Base-by-base conservation (phyloP, 2,797 vertebrate genomes). In the Hybognathus amarus region DNA sequence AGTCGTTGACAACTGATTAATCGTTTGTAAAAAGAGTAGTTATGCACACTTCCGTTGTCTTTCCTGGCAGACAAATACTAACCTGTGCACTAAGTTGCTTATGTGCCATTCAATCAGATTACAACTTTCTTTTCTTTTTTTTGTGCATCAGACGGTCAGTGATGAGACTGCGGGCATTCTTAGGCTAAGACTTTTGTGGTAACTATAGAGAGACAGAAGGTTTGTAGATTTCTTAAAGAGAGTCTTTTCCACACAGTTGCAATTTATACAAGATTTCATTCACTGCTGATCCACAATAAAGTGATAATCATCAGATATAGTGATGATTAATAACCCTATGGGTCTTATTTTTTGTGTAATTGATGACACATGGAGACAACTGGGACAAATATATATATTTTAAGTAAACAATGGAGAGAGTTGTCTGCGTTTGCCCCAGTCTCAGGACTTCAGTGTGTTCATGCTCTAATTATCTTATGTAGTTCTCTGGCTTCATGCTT, bases 401-500 rank as follows among this genome's bases (percentile, higher is more conserved):
- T 33, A 33, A 33, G 30, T 33, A 33, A 33, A 33, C 30, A 33
- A 33, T 33, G 30, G 3, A 33, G 30, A 33, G 30, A 33, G 30
- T 33, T 33, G 30, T 33, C 30, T 33, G 2, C 30, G 4, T 33
- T 33, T 33, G 30, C 30, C 30, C 30, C 30, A 33, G 70, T 83
- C n/a, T 67, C 54, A 77, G 24, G 12, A 5, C 18, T 33, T 67
- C 59, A 76, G 38, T 38, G 75, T 24, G 33, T 86, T 87, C 81
- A 88, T 75, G 71, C 84, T 88, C 30, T 88, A 87, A 76, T 85
- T 84, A 85, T 85, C 70, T 87, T 73, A 82, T 67, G 45, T 61
- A 81, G 78, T 86, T 75, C 40, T 77, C 67, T 86, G 74, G 27
- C 82, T 87, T 86, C 69, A 85, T 87, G 83, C 85, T 84, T 84